Evolutionary conservation across 2,797 vertebrate species (phyloP).

Genomic region (Melanotaenia maccullochi): DNA sequence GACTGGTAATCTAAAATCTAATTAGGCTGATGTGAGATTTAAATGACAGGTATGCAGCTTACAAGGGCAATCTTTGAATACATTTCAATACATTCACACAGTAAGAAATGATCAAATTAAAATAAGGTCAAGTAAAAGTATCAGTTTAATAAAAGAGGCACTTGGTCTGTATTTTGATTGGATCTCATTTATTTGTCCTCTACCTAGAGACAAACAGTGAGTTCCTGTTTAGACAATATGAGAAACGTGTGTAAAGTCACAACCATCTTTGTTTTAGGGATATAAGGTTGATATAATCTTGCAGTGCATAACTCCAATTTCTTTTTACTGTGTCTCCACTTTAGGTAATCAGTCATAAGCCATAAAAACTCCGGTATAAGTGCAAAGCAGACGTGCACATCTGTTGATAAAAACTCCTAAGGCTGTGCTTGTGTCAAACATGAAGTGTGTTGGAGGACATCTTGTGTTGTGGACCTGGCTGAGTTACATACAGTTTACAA

Average conservation of each 20-base stretch:
- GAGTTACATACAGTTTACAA: slow-evolving; percentile 24
- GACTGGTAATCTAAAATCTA: background rate
- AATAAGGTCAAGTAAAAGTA: background rate
- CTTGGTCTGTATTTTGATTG: background rate
- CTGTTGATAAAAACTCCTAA: slow-evolving; percentile 49
- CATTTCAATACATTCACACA: too few relatives aligned
- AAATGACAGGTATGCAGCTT: background rate
- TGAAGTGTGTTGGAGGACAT: slow-evolving; percentile 43
- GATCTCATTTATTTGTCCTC: background rate
- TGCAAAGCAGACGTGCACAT: slow-evolving; percentile 46
- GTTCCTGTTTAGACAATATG: background rate
- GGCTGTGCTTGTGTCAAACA: slow-evolving; percentile 24
- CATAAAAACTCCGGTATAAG: slow-evolving; percentile 43
- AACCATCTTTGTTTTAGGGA: background rate
- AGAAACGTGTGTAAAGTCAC: background rate
- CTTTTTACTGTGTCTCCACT: slow-evolving; percentile 10
- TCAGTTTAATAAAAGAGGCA: background rate
- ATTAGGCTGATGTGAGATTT: background rate
- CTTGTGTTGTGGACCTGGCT: slow-evolving; percentile 45
- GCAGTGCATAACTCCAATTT: slow-evolving; percentile 10
- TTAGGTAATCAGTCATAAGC: background rate
- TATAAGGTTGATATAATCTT: slow-evolving; percentile 1
- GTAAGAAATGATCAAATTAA: background rate
- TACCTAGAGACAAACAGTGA: background rate
- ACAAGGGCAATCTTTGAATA: too few relatives aligned